A percentile compares a stretch with the other conserved stretches of the same genome.
phyloP scores from a whole-genome alignment of 2,888 invertebrate genomes.

The Lithosia quadra region DNA sequence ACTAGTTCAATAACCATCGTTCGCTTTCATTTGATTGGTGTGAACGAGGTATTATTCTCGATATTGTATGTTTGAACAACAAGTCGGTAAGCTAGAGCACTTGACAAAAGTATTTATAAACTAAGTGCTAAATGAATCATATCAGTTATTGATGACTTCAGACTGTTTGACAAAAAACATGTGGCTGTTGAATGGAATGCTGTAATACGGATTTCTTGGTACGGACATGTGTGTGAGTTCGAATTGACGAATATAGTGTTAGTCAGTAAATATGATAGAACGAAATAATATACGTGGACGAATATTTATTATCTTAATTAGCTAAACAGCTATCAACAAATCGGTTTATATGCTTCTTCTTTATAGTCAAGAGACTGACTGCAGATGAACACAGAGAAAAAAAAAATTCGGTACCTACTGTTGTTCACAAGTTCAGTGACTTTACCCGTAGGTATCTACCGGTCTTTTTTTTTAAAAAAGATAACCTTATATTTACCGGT shows the following conservation, averaged over 20 bases:
- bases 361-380: too few relatives aligned
- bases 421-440: not conserved
- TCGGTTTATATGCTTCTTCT: too few relatives aligned
- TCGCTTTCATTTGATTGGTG: not conserved
- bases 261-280: not conserved
- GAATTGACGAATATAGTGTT: not conserved
- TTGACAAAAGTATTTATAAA: slow-evolving; percentile 52
- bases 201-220: not conserved
- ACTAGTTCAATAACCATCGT: not conserved
- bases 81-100: slow-evolving; percentile 18
- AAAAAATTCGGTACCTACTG: not conserved
- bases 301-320: too few relatives aligned
- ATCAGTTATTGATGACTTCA: slow-evolving; percentile 39
- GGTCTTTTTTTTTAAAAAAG: not conserved
- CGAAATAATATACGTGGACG: not conserved
- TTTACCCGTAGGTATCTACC: not conserved
- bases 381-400: too few relatives aligned
- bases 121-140: slow-evolving; percentile 51
- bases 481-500: not conserved
- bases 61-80: not conserved
- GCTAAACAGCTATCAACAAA: too few relatives aligned
- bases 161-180: slow-evolving; percentile 20
- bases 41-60: not conserved
- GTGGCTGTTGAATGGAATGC: slow-evolving; percentile 1
- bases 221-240: not conserved